A percentile compares a stretch with the other conserved stretches of the same genome.
phyloP scores from a whole-genome alignment of 2,797 vertebrate species.

The Cottoperca gobio region DNA sequence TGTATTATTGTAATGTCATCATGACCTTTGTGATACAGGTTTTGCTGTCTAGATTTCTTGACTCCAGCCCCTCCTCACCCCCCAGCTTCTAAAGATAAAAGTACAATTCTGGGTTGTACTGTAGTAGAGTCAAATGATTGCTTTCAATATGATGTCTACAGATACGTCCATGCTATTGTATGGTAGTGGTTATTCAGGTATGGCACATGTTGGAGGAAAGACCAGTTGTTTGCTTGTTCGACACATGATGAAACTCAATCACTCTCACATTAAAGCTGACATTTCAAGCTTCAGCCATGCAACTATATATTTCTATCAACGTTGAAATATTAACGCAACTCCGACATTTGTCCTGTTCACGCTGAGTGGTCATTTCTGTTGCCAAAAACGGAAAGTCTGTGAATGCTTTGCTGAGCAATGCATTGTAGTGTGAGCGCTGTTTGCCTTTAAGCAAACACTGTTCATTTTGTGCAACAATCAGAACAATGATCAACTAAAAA shows the following conservation, averaged over 20 bases:
- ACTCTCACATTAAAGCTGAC: background rate
- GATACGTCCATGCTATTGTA: background rate
- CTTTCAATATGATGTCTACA: background rate
- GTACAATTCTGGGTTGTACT: background rate
- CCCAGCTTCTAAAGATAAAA: background rate
- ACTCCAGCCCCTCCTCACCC: background rate
- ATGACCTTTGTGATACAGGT: background rate
- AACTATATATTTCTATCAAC: background rate
- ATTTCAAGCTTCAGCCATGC: background rate
- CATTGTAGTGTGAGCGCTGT: background rate
- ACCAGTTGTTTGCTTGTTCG: background rate
- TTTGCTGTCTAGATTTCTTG: background rate
- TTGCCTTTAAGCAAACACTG: background rate
- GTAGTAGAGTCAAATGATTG: background rate
- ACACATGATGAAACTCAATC: constrained; percentile 3
- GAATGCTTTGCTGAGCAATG: background rate
- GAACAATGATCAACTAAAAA: background rate
- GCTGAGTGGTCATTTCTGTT: background rate
- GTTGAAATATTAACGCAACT: background rate
- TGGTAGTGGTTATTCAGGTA: constrained; percentile 8
- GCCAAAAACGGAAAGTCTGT: background rate
- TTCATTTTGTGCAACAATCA: background rate
- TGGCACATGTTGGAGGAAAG: background rate
- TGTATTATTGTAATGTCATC: background rate
- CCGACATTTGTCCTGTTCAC: background rate